Evolutionary conservation across 2,113 vertebrate genomes (phyloP).

Genomic region (Pheucticus melanocephalus): DNA sequence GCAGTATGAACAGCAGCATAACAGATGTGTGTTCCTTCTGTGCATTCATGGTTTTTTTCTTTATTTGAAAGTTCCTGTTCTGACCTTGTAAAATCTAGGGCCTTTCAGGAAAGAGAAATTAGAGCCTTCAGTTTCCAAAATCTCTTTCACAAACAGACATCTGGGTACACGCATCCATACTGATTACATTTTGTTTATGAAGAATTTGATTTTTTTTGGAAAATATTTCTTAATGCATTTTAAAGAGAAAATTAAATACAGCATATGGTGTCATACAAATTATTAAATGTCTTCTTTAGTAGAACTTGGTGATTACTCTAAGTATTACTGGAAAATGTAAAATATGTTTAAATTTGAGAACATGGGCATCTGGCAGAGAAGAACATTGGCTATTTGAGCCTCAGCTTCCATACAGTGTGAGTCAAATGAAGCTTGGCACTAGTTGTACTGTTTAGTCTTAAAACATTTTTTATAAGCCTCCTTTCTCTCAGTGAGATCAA

Average conservation of each 20-base stretch:
- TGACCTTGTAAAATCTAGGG: constrained; percentile 15
- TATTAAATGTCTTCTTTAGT: constrained; percentile 5
- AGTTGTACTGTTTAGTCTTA: constrained; percentile 18
- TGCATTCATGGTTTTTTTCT: not conserved
- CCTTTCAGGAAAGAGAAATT: constrained; percentile 9
- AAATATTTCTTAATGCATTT: not conserved
- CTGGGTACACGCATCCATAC: not conserved
- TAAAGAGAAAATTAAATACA: constrained; percentile 12
- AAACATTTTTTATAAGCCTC: constrained; percentile 21
- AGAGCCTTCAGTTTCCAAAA: constrained; percentile 11
- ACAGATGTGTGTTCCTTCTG: not conserved
- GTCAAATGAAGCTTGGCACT: constrained; percentile 40
- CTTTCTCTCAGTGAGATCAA: constrained; percentile 25
- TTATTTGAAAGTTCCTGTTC: constrained; percentile 1
- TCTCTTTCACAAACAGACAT: not conserved
- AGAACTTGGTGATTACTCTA: not conserved
- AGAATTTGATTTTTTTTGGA: not conserved
- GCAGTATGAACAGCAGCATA: not conserved
- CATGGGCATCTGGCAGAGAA: not conserved
- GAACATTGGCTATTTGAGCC: not conserved
- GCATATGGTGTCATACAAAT: not conserved
- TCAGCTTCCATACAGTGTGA: constrained; percentile 38
- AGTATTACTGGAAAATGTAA: constrained; percentile 1
- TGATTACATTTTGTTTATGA: not conserved
- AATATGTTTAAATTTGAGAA: constrained; percentile 36